phyloP scores from a whole-genome alignment of 2,113 vertebrate genomes.

The Jacana jacana region DNA sequence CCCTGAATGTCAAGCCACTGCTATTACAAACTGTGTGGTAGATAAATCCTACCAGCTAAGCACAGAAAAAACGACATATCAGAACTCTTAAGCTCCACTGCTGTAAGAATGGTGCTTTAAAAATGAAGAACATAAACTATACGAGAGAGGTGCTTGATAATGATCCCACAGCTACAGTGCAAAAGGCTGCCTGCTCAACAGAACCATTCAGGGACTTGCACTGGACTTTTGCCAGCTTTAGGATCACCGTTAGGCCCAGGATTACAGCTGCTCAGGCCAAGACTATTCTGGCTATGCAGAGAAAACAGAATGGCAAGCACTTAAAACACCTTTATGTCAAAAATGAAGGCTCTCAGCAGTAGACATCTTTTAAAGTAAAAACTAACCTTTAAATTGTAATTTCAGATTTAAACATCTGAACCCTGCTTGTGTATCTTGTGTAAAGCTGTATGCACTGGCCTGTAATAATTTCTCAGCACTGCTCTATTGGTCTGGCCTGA shows the following conservation, averaged over 20 bases:
- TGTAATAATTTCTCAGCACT: neutral
- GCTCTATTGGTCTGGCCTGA: neutral
- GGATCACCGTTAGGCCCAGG: neutral
- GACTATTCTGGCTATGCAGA: neutral
- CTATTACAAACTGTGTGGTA: neutral
- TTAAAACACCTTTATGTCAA: neutral
- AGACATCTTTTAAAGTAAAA: neutral
- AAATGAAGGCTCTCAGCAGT: neutral
- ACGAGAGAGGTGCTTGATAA: neutral
- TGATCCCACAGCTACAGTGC: neutral
- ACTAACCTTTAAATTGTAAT: neutral
- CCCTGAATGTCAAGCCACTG: neutral
- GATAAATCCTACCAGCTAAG: constrained; percentile 23
- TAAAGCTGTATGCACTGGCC: neutral
- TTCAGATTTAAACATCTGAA: neutral
- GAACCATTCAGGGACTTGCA: neutral
- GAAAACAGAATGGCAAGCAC: neutral
- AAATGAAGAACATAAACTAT: constrained; percentile 1
- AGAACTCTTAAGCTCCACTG: neutral
- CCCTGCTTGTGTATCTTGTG: neutral
- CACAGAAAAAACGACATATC: neutral
- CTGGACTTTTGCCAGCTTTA: neutral
- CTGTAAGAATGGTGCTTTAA: neutral
- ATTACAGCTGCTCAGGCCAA: neutral
- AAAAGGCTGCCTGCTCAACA: neutral